These are phyloP conservation scores for Phengaris arion DNA, from an alignment of 2,888 invertebrate genomes.

Conservation along the genomic window DNA sequence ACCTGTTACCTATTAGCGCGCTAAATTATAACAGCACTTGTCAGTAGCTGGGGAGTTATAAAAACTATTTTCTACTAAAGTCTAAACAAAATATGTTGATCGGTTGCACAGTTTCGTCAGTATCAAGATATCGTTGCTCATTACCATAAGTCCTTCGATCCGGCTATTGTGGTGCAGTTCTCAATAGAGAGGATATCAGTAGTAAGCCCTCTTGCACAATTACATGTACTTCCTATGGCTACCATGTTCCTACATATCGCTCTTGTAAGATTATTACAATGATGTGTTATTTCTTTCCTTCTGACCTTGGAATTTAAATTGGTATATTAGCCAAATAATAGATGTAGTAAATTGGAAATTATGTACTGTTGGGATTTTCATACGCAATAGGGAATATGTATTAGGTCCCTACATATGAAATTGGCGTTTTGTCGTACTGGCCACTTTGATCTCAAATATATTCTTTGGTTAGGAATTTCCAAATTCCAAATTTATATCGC, in stretches of 20 bases:
- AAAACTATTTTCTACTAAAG: no score
- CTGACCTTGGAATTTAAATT: not conserved
- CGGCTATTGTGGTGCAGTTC: not conserved
- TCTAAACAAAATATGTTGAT: not conserved
- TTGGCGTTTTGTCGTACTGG: no score
- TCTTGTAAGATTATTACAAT: not conserved
- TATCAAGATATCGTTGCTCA: not conserved
- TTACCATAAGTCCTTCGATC: constrained; percentile 1
- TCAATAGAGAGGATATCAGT: not conserved
- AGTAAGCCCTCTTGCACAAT: not conserved
- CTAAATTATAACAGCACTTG: no score
- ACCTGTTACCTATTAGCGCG: no score
- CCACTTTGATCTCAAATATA: no score
- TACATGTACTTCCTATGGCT: constrained; percentile 6
- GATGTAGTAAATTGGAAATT: not conserved
- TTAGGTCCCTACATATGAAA: no score
- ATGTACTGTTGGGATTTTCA: not conserved
- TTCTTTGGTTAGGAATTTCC: no score
- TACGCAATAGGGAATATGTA: not conserved
- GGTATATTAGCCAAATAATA: not conserved
- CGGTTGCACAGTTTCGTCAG: not conserved
- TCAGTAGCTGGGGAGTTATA: no score
- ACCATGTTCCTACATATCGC: not conserved
- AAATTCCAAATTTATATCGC: no score
- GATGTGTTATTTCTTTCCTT: not conserved